These are phyloP conservation scores for Calameuta filiformis DNA, from an alignment of 2,888 invertebrate genomes.

Conservation along the genomic window DNA sequence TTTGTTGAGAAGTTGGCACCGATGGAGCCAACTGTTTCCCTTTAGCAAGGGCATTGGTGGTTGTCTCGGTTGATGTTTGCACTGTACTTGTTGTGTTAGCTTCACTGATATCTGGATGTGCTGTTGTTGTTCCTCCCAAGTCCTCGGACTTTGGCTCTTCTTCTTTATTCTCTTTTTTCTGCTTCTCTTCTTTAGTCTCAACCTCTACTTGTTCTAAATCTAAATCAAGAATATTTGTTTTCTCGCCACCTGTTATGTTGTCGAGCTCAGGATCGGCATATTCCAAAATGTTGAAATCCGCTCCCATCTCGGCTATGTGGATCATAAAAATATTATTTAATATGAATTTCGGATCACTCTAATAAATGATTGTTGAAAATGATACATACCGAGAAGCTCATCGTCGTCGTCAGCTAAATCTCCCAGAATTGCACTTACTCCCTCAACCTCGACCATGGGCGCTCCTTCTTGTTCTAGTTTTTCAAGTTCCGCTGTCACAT, in stretches of 20 bases:
- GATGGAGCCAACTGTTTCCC: conserved; percentile 44
- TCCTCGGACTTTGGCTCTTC: conserved; percentile 50
- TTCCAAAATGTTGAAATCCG: conserved; percentile 94
- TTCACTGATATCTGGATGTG: conserved; percentile 43
- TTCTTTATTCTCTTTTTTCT: conserved; percentile 61
- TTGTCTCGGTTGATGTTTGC: conserved; percentile 40
- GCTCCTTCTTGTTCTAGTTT: conserved; percentile 77
- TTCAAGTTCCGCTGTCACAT: conserved; percentile 76
- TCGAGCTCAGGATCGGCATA: conserved; percentile 95
- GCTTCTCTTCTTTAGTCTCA: conserved; percentile 73
- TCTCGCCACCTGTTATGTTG: conserved; percentile 79
- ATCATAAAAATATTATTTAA: conserved; percentile 10
- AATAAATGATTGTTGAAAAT: not conserved
- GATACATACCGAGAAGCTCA: conserved; percentile 74
- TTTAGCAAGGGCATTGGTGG: conserved; percentile 42
- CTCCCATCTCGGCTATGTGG: conserved; percentile 84
- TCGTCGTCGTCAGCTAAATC: conserved; percentile 89
- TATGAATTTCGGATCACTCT: not conserved
- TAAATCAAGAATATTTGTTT: conserved; percentile 87
- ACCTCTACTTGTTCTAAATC: conserved; percentile 83
- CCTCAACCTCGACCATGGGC: conserved; percentile 71
- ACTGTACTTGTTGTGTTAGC: conserved; percentile 36
- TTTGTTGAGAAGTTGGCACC: conserved; percentile 40
- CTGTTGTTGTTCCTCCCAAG: conserved; percentile 33
- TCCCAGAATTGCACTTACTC: conserved; percentile 83